A percentile compares a stretch with the other conserved stretches of the same genome.
Evolutionary conservation across 1,140 invertebrate genomes (phyloP).

Genomic region (Belonocnema kinseyi): DNA sequence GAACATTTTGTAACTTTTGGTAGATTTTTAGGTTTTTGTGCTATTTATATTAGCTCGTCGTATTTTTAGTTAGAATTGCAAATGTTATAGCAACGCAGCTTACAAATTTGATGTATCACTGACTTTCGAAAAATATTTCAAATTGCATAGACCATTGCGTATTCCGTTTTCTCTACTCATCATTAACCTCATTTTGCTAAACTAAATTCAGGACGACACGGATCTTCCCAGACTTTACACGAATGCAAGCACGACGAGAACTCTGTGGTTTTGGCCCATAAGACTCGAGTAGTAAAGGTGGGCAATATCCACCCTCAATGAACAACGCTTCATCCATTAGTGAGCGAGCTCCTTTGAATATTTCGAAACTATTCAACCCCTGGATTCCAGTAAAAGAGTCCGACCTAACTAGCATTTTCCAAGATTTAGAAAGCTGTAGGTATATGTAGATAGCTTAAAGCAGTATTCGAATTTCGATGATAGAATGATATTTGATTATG

Average conservation of each 20-base stretch:
- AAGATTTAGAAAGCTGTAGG: background rate
- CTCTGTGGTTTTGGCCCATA: background rate
- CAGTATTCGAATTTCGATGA: no score
- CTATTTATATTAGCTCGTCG: no score
- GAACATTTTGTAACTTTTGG: no score
- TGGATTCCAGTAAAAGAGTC: background rate
- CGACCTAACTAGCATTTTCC: background rate
- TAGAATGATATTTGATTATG: no score
- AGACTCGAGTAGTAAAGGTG: constrained; percentile 2
- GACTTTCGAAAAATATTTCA: no score
- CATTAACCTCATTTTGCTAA: background rate
- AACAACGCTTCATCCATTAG: background rate
- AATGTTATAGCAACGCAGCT: no score
- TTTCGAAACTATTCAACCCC: background rate
- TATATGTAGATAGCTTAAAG: background rate
- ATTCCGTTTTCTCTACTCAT: background rate
- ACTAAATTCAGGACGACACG: background rate
- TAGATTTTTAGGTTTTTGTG: no score
- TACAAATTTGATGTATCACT: no score
- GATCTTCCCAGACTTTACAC: background rate
- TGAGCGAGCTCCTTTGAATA: background rate
- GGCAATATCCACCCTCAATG: constrained; percentile 6
- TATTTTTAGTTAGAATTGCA: no score
- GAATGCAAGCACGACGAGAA: background rate
- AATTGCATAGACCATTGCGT: background rate